A percentile compares a stretch with the other conserved stretches of the same genome.
These are phyloP conservation scores for Paraescarpia echinospica DNA, from an alignment of 1,140 invertebrate species.

Conservation along the genomic window DNA sequence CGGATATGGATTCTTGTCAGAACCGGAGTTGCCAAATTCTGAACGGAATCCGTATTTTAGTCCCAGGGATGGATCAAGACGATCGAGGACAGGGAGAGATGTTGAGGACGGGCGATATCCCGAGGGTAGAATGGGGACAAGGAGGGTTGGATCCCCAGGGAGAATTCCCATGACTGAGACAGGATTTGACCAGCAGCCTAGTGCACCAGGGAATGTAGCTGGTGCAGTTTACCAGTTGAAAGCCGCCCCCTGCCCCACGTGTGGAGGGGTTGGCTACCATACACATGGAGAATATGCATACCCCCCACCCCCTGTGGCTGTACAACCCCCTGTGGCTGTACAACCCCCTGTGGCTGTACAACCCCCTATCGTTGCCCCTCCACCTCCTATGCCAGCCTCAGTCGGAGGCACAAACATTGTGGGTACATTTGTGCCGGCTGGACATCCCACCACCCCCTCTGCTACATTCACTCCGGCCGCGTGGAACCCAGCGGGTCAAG, in stretches of 20 bases:
- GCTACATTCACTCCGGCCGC: not conserved
- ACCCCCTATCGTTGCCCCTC: not conserved
- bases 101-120: not conserved
- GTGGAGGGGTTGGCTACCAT: constrained; percentile 14
- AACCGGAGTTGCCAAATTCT: not conserved
- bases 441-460: not conserved
- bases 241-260: not conserved
- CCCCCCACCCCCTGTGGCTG: not conserved
- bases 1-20: not conserved
- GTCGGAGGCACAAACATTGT: not conserved
- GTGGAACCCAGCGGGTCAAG: not conserved
- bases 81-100: not conserved
- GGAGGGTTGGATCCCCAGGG: not conserved
- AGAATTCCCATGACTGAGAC: not conserved
- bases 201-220: not conserved
- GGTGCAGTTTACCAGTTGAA: not conserved
- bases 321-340: not conserved
- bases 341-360: not conserved
- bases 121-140: not conserved
- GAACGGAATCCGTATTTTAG: not conserved
- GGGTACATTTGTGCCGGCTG: not conserved
- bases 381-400: not conserved
- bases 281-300: constrained; percentile 13
- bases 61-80: not conserved
- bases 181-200: not conserved